Evolutionary conservation across 2,797 vertebrate genomes (phyloP), one percentile per base, ranked within the genome.

Genomic region (Premnoplex brunnescens): DNA sequence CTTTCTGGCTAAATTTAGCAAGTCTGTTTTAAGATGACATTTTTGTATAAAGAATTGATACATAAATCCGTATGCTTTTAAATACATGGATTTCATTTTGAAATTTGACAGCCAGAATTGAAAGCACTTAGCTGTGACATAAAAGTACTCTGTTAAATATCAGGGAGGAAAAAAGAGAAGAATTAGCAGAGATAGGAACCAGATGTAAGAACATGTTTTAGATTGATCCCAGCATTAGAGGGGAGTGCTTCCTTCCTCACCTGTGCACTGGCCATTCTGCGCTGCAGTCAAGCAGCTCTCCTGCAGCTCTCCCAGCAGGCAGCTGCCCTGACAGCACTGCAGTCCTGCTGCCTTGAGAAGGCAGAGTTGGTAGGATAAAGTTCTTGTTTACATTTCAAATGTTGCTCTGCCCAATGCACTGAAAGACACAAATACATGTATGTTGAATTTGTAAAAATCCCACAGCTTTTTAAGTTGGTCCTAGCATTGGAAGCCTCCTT

Each of bases 81-180:
- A 88, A 90, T 90, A 6, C 27, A 85, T 73, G 80, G 67, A 69
- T 84, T 94, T 91, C 34, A 73, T 76, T 75, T 85, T 43, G 83
- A 51, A 59, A 86, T 76, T 41, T 91, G 89, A 93, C 89, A 95
- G 67, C 37, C 69, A 85, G 83, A 90, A 87, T 52, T 78, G 83
- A 90, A 95, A 95, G 81, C 63, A 43, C 63, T 97, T 95, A 83
- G n/a, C 88, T 69, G 7, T 81, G 82, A 66, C 77, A 93, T 76
- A 72, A 46, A 76, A 71, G 59, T 37, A 39, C 56, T 5, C 66
- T 72, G 49, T 32, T 78, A 81, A 94, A 52, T 79, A 92, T 43
- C 37, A 69, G 76, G 49, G 52, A 59, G 76, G 64, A 62, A 68
- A 74, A 52, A 66, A 48, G 59, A 88, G 46, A 66, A 69, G 76